phyloP scores from a whole-genome alignment of 2,888 invertebrate genomes.

The Pollenia labialis region DNA sequence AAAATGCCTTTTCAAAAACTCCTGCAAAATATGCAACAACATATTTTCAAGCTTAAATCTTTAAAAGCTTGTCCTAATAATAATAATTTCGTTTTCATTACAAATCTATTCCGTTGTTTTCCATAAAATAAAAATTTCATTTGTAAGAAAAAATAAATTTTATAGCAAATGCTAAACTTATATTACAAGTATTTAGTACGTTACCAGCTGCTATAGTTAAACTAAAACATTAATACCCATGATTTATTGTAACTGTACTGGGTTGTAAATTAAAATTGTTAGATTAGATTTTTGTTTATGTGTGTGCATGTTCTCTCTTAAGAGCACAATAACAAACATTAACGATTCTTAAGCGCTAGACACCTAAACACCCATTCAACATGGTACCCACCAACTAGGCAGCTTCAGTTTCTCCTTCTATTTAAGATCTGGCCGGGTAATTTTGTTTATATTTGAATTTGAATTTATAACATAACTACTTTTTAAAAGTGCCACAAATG shows the following conservation, averaged over 20 bases:
- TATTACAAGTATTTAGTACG: conserved; percentile 13
- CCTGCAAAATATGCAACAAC: no score
- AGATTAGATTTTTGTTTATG: conserved; percentile 53
- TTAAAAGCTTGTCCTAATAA: no score
- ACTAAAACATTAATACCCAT: conserved; percentile 56
- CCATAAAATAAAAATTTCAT: no score
- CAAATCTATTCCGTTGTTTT: no score
- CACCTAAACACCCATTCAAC: background rate
- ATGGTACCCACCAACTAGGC: background rate
- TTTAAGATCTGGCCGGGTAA: conserved; percentile 26
- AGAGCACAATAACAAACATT: conserved; percentile 38
- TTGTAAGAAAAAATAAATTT: background rate
- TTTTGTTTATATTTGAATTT: conserved; percentile 56
- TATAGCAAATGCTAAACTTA: conserved; percentile 14
- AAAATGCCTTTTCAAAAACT: no score
- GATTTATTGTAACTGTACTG: conserved; percentile 52
- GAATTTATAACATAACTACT: conserved; percentile 69
- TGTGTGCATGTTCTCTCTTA: conserved; percentile 6
- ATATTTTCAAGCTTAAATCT: no score
- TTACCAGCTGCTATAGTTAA: conserved; percentile 43
- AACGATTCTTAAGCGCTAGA: conserved; percentile 30
- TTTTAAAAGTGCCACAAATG: conserved; percentile 72
- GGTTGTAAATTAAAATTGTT: conserved; percentile 53
- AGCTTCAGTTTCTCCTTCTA: background rate
- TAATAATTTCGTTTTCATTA: no score